Conservation (phyloP, 2,888 invertebrate genomes). For the Drosophila imparisetae region DNA sequence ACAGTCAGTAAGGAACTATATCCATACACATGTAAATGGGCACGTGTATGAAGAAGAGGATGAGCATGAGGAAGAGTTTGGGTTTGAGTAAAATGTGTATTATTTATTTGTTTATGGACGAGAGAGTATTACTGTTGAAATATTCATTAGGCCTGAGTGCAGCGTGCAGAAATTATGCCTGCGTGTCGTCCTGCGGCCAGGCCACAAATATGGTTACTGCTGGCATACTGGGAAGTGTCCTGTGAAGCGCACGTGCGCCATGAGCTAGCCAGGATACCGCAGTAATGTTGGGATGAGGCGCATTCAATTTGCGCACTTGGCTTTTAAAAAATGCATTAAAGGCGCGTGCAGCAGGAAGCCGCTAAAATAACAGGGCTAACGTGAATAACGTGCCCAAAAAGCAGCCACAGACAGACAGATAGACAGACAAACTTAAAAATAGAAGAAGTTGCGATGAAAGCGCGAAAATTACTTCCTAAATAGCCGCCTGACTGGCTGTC, state of each 20-base stretch:
- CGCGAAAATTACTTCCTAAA: constrained; percentile 79
- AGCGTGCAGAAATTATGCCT: constrained; percentile 73
- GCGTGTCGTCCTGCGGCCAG: constrained; percentile 61
- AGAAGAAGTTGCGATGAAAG: constrained; percentile 70
- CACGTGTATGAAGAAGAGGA: neutral
- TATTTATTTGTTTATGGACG: constrained; percentile 56
- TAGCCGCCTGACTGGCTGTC: constrained; percentile 79
- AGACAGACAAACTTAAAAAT: constrained; percentile 14
- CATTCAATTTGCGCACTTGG: constrained; percentile 80
- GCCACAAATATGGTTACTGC: constrained; percentile 5
- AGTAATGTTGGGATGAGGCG: constrained; percentile 53
- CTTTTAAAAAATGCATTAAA: constrained; percentile 79
- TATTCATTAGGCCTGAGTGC: constrained; percentile 79
- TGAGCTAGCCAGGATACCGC: constrained; percentile 50
- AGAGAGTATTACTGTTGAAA: constrained; percentile 54
- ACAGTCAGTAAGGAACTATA: constrained; percentile 8
- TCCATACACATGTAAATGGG: neutral
- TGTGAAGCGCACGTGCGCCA: constrained; percentile 60
- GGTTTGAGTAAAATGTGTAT: constrained; percentile 33
- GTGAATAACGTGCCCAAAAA: constrained; percentile 76
- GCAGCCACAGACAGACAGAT: constrained; percentile 60
- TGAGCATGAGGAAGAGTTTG: neutral
- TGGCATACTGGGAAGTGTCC: constrained; percentile 14
- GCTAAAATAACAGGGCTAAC: constrained; percentile 66
- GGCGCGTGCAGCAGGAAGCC: constrained; percentile 42